Conservation (phyloP, 2,797 vertebrate genomes). For the Ptychobarbus kaznakovi region DNA sequence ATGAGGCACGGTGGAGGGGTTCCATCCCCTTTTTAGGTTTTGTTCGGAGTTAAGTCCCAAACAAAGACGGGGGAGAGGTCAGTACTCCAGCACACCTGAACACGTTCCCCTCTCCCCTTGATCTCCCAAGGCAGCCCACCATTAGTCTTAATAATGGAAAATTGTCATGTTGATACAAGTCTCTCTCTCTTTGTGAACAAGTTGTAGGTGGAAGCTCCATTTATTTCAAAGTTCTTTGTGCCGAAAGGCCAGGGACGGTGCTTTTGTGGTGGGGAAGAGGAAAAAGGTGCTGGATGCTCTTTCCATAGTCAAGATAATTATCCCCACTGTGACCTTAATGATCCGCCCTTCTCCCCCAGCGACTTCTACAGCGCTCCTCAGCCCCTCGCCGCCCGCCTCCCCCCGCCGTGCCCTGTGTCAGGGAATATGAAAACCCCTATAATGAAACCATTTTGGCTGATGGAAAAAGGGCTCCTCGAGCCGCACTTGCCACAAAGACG, state of each 20-base stretch:
- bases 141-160: constrained; percentile 99
- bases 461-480: constrained; percentile 99
- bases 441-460: constrained; percentile 99
- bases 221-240: constrained; percentile 99
- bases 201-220: constrained; percentile 99
- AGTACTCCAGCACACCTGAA: constrained; percentile 99
- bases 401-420: constrained; percentile 92
- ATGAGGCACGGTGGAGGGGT: constrained; percentile 85
- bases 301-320: constrained; percentile 99
- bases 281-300: constrained; percentile 99
- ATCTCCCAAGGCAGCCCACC: constrained; percentile 99
- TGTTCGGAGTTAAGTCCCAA: constrained; percentile 98
- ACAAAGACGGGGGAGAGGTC: constrained; percentile 99
- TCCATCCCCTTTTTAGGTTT: constrained; percentile 84
- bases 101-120: constrained; percentile 95
- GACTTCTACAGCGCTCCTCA: constrained; percentile 86
- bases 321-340: constrained; percentile 99
- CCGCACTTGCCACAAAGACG: constrained; percentile 99
- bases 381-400: constrained; percentile 59
- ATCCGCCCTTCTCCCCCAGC: constrained; percentile 98
- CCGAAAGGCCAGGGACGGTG: constrained; percentile 99
- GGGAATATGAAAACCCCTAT: constrained; percentile 99
- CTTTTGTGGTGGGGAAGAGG: constrained; percentile 98
- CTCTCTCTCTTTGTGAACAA: constrained; percentile 93
- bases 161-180: constrained; percentile 99